Evolutionary conservation across 2,888 invertebrate species (phyloP).

Genomic region (Drosophila tripunctata): DNA sequence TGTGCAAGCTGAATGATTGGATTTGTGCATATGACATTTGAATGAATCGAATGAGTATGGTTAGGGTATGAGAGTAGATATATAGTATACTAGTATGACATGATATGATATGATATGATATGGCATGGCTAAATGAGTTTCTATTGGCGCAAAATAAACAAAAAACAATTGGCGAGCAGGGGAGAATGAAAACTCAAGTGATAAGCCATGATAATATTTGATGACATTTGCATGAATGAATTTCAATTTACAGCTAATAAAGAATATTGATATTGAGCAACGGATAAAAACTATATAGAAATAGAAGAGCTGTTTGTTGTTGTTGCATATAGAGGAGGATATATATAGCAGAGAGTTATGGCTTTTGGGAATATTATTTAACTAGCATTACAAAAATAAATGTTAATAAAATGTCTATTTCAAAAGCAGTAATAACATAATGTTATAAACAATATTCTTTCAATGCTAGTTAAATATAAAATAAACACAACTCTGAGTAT

Average conservation of each 20-base stretch:
- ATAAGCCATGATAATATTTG: conserved; percentile 32
- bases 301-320: conserved; percentile 9
- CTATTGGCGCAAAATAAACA: conserved; percentile 27
- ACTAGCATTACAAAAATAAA: too few species aligned
- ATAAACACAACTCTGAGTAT: too few species aligned
- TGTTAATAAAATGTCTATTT: too few species aligned
- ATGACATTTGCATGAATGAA: conserved; percentile 36
- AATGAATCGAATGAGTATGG: conserved; percentile 7
- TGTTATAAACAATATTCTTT: too few species aligned
- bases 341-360: too few species aligned
- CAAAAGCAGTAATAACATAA: too few species aligned
- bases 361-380: too few species aligned
- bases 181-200: conserved; percentile 30
- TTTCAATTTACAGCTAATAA: conserved; percentile 47
- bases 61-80: too few species aligned
- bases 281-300: conserved; percentile 18
- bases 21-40: conserved; percentile 50
- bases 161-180: conserved; percentile 24
- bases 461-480: too few species aligned
- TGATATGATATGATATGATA: not conserved
- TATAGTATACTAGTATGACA: conserved; percentile 4
- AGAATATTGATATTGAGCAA: conserved; percentile 1
- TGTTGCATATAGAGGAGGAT: conserved; percentile 48
- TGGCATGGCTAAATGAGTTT: conserved; percentile 39
- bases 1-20: conserved; percentile 55